Conservation (phyloP, 2,888 invertebrate genomes). For the Plebejus anna region DNA sequence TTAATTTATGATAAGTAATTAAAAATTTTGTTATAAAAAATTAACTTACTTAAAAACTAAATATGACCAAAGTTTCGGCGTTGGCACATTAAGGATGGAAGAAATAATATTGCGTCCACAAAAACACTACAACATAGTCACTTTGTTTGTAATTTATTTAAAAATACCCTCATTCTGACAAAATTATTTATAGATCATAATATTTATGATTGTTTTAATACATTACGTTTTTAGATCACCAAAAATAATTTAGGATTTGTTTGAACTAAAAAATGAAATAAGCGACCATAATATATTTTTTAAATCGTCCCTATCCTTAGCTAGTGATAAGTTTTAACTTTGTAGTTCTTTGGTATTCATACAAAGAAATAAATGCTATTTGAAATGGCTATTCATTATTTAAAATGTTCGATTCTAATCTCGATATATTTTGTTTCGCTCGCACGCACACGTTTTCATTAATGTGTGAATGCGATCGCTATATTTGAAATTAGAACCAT, state of each 20-base stretch:
- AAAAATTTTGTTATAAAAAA: not conserved
- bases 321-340: not conserved
- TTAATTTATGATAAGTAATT: too few species aligned
- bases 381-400: not conserved
- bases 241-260: too few species aligned
- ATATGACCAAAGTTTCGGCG: not conserved
- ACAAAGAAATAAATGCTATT: slow-evolving; percentile 1
- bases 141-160: not conserved
- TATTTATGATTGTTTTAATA: not conserved
- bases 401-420: not conserved
- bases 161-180: not conserved
- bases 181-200: not conserved
- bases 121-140: not conserved
- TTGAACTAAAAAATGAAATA: too few species aligned
- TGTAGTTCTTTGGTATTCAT: not conserved
- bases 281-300: not conserved
- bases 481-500: not conserved
- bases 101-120: not conserved
- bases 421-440: not conserved
- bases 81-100: slow-evolving; percentile 17
- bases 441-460: not conserved
- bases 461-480: too few species aligned
- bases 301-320: not conserved
- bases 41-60: not conserved
- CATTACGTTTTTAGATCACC: not conserved